Percentiles rank a stretch among this genome's conserved stretches.
Conservation (phyloP, 2,113 vertebrate species). For the Rhodinocichla rosea region DNA sequence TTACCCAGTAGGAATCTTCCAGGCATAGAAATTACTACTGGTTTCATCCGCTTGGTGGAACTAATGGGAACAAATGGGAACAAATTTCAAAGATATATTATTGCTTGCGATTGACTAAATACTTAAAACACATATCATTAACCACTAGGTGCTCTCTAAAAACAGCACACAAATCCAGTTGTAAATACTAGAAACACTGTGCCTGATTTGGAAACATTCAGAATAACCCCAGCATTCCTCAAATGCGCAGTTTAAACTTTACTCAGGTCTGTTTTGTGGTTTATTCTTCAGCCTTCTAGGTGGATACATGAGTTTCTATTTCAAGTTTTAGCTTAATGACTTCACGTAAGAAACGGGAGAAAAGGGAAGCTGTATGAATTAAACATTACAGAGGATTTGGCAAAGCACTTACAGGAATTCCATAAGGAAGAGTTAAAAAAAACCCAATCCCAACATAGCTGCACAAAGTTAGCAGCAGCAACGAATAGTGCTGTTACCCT, state of each 20-base stretch:
- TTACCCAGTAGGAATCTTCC: background rate
- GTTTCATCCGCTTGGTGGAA: background rate
- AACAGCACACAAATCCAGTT: background rate
- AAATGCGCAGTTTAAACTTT: background rate
- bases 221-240: background rate
- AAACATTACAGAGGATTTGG: background rate
- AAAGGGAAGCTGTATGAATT: constrained; percentile 6
- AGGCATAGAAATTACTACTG: background rate
- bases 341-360: background rate
- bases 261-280: background rate
- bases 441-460: background rate
- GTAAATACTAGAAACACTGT: background rate
- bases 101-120: background rate
- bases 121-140: background rate
- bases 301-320: background rate
- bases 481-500: background rate
- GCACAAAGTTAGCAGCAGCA: background rate
- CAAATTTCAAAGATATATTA: background rate
- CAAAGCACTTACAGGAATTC: constrained; percentile 10
- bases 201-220: background rate
- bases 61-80: background rate
- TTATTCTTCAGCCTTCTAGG: background rate
- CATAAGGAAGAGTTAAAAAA: background rate
- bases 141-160: background rate
- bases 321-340: constrained; percentile 4